A percentile compares a stretch with the other conserved stretches of the same genome.
These are phyloP conservation scores for Osmerus mordax DNA, from an alignment of 2,113 vertebrate species.

Conservation along the genomic window DNA sequence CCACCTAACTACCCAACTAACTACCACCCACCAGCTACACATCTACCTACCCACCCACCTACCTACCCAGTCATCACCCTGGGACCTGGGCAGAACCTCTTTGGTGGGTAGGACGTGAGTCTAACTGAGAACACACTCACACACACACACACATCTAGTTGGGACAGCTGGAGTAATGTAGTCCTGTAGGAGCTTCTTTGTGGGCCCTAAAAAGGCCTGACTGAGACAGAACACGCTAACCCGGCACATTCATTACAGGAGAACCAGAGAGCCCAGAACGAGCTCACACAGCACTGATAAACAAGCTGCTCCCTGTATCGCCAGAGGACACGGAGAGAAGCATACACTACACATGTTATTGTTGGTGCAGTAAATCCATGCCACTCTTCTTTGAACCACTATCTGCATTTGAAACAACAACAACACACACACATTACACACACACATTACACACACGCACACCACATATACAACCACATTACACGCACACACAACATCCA, in stretches of 20 bases:
- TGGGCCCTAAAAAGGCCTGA: conserved; percentile 68
- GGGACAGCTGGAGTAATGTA: conserved; percentile 70
- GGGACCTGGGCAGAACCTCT: conserved; percentile 56
- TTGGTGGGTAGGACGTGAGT: no score
- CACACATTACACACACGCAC: conserved; percentile 18
- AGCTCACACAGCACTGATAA: conserved; percentile 72
- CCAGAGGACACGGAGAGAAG: conserved; percentile 72
- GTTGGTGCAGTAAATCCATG: conserved; percentile 58
- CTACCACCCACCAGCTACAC: conserved; percentile 16
- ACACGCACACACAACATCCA: neutral
- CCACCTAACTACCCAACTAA: conserved; percentile 22
- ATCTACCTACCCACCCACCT: conserved; percentile 22
- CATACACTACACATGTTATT: conserved; percentile 67
- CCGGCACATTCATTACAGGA: conserved; percentile 70
- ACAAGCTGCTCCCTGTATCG: conserved; percentile 58
- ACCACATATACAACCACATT: conserved; percentile 26
- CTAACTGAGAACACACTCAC: conserved; percentile 58
- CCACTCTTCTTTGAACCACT: conserved; percentile 55
- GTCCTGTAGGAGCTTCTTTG: conserved; percentile 68
- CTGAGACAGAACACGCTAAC: conserved; percentile 73
- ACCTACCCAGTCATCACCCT: conserved; percentile 51
- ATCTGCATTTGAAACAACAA: neutral
- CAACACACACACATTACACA: conserved; percentile 20
- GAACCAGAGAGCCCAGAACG: conserved; percentile 63
- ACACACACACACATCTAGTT: conserved; percentile 49